Percentiles rank a stretch among this genome's conserved stretches.
phyloP scores from a whole-genome alignment of 2,797 vertebrate genomes.

The Lepilemur ruficaudatus region DNA sequence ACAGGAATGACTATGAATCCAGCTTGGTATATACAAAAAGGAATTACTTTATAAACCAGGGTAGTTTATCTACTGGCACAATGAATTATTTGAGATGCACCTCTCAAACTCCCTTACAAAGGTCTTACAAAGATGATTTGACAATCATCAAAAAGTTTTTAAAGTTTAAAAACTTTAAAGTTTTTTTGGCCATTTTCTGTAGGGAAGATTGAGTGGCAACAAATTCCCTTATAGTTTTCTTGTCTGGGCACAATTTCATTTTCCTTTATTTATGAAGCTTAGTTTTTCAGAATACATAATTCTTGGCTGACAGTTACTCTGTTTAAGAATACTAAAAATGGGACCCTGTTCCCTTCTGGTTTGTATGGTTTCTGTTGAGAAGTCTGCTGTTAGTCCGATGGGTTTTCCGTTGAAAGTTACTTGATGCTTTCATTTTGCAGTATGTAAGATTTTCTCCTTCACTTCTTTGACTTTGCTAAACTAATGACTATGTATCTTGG shows the following conservation, averaged over 20 bases:
- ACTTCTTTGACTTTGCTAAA: background rate
- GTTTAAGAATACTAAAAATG: background rate
- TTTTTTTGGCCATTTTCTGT: background rate
- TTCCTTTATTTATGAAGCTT: background rate
- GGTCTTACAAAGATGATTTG: too few species aligned
- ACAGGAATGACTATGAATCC: background rate
- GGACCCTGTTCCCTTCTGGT: background rate
- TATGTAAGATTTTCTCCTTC: background rate
- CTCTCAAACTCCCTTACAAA: background rate
- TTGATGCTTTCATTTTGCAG: background rate
- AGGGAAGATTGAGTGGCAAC: background rate
- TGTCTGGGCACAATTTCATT: background rate
- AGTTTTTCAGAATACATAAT: background rate
- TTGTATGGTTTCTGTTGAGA: background rate
- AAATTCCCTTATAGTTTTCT: background rate
- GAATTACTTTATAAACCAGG: background rate
- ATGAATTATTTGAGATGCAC: background rate
- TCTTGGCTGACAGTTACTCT: background rate
- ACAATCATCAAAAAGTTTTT: too few species aligned
- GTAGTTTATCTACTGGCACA: background rate
- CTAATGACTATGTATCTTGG: background rate
- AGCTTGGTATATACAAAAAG: background rate
- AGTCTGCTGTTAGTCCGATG: background rate
- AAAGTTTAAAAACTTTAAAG: too few species aligned
- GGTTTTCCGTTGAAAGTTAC: background rate